Base-by-base conservation (phyloP, 2,797 vertebrate genomes). In the Diglossa cyanea region DNA sequence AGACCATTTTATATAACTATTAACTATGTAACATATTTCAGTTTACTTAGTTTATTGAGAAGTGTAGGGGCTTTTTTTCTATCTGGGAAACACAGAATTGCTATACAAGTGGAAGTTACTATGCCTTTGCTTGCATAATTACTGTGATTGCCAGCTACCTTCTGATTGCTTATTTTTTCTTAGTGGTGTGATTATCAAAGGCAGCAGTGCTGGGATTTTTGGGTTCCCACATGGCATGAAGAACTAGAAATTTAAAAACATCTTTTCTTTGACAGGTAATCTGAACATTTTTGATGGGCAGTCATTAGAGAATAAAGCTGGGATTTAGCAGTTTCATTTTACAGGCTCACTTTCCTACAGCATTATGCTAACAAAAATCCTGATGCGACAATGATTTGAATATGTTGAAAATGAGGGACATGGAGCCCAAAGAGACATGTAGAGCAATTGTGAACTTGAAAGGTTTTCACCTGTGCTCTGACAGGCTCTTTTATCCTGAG, bases 211-310 rank as follows among this genome's bases (percentile, higher is more conserved):
- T 83, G 75, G 31, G 33, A 54, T 50, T 92, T 95, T 83, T 73
- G 23, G 68, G n/a, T 61, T 87, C 75, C 86, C 78, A 37, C 44
- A 21, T 63, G 88, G 30, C 68, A 67, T 45, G 51, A 78, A 84
- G 58, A 83, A 47, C 37, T 31, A 91, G 61, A 87, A 87, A 71
- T 94, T 85, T 88, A n/a, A 82, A 89, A 95, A 37, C 80, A 76
- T 71, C 51, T 45, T 75, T 11, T 90, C 20, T 71, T 94, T 96
- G 92, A 86, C 92, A 91, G 75, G 71, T 95, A 86, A 83, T 95
- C 40, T 62, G 76, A 83, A 79, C 20, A 42, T 83, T 66, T 62
- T 90, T 94, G 78, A 83, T 93, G 65, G 75, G 31, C 65, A 86
- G 54, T 84, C 75, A 86, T 91, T 95, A 93, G 79, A 91, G 86